Conservation (phyloP, 2,797 vertebrate genomes). For the Chrysocyon brachyurus region DNA sequence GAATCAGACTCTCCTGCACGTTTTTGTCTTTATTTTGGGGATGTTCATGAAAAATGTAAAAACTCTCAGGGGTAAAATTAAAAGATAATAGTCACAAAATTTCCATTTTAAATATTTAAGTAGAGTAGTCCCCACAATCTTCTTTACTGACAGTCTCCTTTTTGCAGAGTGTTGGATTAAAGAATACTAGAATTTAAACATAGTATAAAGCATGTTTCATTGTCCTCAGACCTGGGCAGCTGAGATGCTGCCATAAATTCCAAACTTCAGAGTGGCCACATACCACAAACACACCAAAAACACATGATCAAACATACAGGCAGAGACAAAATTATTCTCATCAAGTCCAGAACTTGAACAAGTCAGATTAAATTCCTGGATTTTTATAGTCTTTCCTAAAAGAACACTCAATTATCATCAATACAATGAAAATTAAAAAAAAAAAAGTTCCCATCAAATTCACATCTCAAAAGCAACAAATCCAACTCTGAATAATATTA, state of each 20-base stretch:
- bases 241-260: not conserved
- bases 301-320: not conserved
- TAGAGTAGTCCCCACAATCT: not conserved
- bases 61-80: not conserved
- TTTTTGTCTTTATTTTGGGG: not conserved
- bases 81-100: not conserved
- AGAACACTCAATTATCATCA: not conserved
- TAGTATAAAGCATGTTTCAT: not conserved
- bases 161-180: not conserved
- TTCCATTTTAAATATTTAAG: not conserved
- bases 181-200: not conserved
- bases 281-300: not conserved
- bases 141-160: not conserved
- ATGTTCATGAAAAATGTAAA: not conserved
- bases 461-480: not conserved
- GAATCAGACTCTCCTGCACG: not conserved
- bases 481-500: not conserved
- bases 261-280: not conserved
- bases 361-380: not conserved
- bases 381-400: not conserved
- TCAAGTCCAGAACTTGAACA: not conserved
- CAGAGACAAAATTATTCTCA: not conserved
- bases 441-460: not conserved
- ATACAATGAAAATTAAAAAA: not conserved
- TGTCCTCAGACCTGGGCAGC: not conserved